Evolutionary conservation across 2,888 invertebrate genomes (phyloP), one percentile per base, ranked within the genome.

Genomic region (Odontomyia ornata): DNA sequence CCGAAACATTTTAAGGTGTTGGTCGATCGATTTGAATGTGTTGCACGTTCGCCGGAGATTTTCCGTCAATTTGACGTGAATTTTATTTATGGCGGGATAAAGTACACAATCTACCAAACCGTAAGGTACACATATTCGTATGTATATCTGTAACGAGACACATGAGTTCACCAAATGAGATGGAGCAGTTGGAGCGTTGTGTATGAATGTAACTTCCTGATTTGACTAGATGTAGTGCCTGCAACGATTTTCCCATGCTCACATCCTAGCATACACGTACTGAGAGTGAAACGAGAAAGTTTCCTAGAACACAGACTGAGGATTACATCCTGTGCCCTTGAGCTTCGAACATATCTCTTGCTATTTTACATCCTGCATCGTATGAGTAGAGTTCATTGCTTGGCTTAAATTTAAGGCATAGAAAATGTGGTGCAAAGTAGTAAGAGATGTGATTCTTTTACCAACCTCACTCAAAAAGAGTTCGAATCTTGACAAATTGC

Each of bases 61-160:
- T 78, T 78, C 77, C 73, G 78, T 78, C 78, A 75, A 76, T 77
- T 78, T 78, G 78, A 75, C 75, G 77, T 11, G 65, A 36, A 76
- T 73, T 73, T 73, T 73, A 73, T 73, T 73, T 73, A 73, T 73
- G 36, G 30, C 36, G 21, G 30, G 18, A 25, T n/a, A 73, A 73
- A 56, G 56, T 56, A 72, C 60, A 36, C 25, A 57, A 36, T 57
- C 7, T 43, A 73, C 73, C 36, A 36, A 67, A n/a, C n/a, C 43
- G 18, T 4, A 52, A 52, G 13, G 15, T n/a, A n/a, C n/a, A 4
- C 52, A 52, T 15, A 52, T 23, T 60, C 52, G 15, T 60, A 11
- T 60, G n/a, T n/a, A n/a, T 60, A 25, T 28, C 28, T n/a, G 27
- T 21, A 18, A 23, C 28, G 28, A 60, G 28, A 64, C 28, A 64